Conservation (phyloP, 1,140 invertebrate genomes). For the Ridgeia piscesae region DNA sequence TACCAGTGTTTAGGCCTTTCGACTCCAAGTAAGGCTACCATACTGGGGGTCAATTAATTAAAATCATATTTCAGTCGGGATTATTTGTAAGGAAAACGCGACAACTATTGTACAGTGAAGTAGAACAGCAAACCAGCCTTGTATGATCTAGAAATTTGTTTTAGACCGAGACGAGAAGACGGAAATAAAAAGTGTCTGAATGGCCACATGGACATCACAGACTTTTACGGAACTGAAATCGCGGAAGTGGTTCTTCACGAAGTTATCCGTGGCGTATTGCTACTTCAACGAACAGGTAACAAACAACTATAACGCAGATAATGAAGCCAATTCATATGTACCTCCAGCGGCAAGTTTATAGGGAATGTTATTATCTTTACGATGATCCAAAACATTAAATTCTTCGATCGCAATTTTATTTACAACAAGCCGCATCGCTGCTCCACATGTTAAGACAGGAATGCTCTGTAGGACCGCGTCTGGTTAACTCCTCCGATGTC, state of each 20-base stretch:
- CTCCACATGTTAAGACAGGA: no score
- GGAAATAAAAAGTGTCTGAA: background rate
- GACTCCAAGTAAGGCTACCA: background rate
- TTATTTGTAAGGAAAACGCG: background rate
- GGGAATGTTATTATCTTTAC: no score
- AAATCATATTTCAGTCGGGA: background rate
- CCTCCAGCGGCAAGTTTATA: no score
- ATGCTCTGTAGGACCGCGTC: no score
- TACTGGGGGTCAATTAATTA: background rate
- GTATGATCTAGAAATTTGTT: background rate
- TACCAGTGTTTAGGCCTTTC: no score
- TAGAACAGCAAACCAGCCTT: background rate
- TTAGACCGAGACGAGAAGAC: background rate
- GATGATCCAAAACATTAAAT: no score
- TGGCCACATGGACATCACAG: background rate
- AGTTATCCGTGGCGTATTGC: background rate
- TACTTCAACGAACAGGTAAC: background rate
- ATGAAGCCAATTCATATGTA: no score
- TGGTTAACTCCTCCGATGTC: no score
- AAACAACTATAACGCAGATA: background rate
- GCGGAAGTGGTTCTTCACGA: background rate
- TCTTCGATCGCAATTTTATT: no score
- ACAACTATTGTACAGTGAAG: background rate
- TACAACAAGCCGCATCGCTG: no score
- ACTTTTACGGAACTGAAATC: background rate